Percentiles rank a stretch among this genome's conserved stretches.
Conservation (phyloP, 2,113 vertebrate species). For the Daboia siamensis region DNA sequence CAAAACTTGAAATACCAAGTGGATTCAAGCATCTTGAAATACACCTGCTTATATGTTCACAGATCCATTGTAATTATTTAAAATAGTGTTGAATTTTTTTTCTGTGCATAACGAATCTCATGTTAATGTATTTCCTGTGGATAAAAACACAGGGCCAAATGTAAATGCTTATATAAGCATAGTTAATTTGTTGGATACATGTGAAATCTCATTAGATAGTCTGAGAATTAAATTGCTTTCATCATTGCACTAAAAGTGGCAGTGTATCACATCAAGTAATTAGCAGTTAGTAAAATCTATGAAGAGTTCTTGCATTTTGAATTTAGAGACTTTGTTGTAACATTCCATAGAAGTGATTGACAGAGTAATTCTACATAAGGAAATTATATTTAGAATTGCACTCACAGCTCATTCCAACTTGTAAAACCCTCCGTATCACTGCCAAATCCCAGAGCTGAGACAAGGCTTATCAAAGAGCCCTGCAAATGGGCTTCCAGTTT, state of each 20-base stretch:
- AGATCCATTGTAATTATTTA: neutral
- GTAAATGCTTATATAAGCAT: constrained; percentile 11
- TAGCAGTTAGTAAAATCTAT: constrained; percentile 51
- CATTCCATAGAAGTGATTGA: constrained; percentile 30
- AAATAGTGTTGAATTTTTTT: neutral
- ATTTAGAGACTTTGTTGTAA: constrained; percentile 46
- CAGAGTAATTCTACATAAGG: neutral
- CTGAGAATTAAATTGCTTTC: neutral
- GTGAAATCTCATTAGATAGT: constrained; percentile 33
- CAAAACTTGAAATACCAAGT: neutral
- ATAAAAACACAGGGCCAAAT: constrained; percentile 25
- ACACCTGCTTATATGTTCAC: neutral
- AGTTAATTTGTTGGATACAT: constrained; percentile 24
- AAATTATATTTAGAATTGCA: neutral
- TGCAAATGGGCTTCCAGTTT: constrained; percentile 1
- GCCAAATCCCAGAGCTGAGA: constrained; percentile 25
- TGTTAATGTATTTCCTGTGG: neutral
- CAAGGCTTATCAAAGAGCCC: constrained; percentile 11
- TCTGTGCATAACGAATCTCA: neutral
- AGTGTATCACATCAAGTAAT: constrained; percentile 54
- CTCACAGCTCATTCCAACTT: constrained; percentile 17
- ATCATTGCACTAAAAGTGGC: neutral
- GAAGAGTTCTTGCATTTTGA: constrained; percentile 55
- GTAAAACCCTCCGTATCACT: constrained; percentile 5
- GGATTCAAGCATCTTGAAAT: neutral